Base-by-base conservation (phyloP, 2,888 invertebrate species). In the Cyaniris semiargus region DNA sequence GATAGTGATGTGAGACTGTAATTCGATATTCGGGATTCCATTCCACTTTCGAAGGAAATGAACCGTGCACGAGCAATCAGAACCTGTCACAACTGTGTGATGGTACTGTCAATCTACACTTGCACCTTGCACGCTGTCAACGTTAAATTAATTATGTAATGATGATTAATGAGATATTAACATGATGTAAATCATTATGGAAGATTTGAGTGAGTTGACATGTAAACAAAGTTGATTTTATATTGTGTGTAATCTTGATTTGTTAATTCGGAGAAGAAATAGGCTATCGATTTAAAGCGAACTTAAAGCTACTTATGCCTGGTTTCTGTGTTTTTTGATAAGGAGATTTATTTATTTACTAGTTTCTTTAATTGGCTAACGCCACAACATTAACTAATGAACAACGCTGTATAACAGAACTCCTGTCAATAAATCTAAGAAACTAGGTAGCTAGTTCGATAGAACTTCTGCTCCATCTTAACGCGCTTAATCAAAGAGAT, bases 1-100 rank as follows among this genome's bases (percentile, higher is more conserved):
- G 23, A 38, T 44, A 75, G 58, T 76, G 23, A 48, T 53, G 48
- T 66, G 48, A 70, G n/a, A 70, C 27, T 27, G 60, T 66, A 78
- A 72, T 44, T 75, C 34, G 48, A 38, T 74, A 44, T 77, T 79
- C 34, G 74, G 76, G 79, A 81, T 81, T 83, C 84, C 84, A 84
- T 84, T 85, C 86, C 85, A 86, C 85, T 84, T 85, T 85, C 81
- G 82, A 82, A 82, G 80, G 82, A 83, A 81, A 81, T 81, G 79
- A 81, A 82, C 80, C 81, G 80, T 81, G 79, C 80, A 81, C 81
- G 66, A 82, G 79, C 81, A 80, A 79, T 78, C 48, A 79, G n/a
- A 72, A 60, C 80, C 74, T 78, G 78, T 82, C 76, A 75, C 79
- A 78, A 82, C 81, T 84, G 82, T 78, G 80, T 81, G 78, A 80